These are phyloP conservation scores for Machaerirhynchus nigripectus DNA, from an alignment of 2,113 vertebrate genomes.

Conservation along the genomic window DNA sequence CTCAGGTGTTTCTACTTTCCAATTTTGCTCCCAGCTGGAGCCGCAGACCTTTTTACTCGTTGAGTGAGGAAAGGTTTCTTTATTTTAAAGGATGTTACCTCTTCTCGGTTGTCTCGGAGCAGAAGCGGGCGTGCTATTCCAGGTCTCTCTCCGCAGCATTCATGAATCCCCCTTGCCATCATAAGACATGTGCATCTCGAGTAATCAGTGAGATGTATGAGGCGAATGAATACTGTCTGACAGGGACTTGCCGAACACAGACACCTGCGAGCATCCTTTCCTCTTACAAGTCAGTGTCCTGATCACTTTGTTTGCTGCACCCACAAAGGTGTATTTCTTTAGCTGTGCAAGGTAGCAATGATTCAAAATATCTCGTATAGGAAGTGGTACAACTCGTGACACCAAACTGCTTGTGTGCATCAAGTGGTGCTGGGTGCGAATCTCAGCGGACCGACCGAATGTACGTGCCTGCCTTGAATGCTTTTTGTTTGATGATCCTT, in stretches of 20 bases:
- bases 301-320: neutral
- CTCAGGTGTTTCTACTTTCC: neutral
- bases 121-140: neutral
- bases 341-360: neutral
- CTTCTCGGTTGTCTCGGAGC: neutral
- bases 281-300: neutral
- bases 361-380: neutral
- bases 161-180: neutral
- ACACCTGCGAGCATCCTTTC: neutral
- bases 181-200: neutral
- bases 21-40: constrained; percentile 6
- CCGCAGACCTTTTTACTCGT: neutral
- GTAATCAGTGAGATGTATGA: neutral
- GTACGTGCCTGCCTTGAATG: neutral
- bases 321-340: neutral
- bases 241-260: neutral
- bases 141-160: neutral
- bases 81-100: neutral
- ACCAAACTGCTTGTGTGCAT: neutral
- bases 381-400: neutral
- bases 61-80: neutral
- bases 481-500: constrained; percentile 24
- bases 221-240: neutral
- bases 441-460: neutral
- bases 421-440: neutral